phyloP scores from a whole-genome alignment of 2,113 vertebrate species.

The Aplodontia rufa region DNA sequence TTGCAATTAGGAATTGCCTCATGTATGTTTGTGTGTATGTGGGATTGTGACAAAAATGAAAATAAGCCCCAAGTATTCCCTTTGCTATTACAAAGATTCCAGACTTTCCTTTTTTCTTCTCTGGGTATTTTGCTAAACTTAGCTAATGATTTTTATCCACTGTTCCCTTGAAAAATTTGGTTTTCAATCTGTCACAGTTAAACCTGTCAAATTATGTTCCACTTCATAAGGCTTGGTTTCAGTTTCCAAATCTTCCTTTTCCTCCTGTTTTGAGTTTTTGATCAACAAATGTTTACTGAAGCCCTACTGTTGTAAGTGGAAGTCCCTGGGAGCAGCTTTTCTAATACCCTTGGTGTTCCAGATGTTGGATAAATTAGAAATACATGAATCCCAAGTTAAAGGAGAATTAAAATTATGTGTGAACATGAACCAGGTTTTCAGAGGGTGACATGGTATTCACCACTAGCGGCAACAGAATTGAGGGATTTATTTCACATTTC shows the following conservation, averaged over 20 bases:
- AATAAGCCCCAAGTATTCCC: not conserved
- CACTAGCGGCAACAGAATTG: conserved; percentile 16
- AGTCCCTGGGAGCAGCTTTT: conserved; percentile 43
- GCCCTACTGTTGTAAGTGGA: not conserved
- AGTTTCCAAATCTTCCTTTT: conserved; percentile 32
- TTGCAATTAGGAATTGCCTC: not conserved
- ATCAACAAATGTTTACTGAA: conserved; percentile 44
- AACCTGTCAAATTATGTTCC: conserved; percentile 29
- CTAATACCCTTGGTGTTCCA: conserved; percentile 53
- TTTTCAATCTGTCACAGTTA: conserved; percentile 25
- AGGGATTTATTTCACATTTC: conserved; percentile 57
- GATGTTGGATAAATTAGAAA: conserved; percentile 61
- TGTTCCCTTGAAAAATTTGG: conserved; percentile 29
- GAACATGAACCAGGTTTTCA: conserved; percentile 67
- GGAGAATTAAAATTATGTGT: conserved; percentile 70
- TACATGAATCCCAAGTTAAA: conserved; percentile 75
- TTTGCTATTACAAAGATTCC: not conserved
- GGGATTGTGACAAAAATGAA: not conserved
- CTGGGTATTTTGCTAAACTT: conserved; percentile 8
- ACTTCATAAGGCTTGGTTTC: conserved; percentile 43
- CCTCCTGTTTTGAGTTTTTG: conserved; percentile 30
- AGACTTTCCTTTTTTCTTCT: not conserved
- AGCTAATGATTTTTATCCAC: not conserved
- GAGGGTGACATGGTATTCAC: conserved; percentile 65
- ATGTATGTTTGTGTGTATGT: not conserved